Conservation (phyloP, 1,140 invertebrate species). For the Orchesella cincta region DNA sequence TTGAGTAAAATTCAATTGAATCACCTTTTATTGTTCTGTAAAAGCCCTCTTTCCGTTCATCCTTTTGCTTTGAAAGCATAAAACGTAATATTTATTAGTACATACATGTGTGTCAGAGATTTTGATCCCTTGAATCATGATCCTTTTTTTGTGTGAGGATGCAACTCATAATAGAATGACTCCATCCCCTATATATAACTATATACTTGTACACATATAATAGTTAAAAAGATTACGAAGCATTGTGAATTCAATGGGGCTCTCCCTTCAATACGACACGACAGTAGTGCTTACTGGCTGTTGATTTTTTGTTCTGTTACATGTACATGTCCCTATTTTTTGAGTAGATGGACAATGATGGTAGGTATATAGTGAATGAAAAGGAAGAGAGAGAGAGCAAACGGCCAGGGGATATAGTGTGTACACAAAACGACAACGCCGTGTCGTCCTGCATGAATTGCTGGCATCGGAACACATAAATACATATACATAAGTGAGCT, state of each 20-base stretch:
- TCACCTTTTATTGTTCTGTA: conserved; percentile 27
- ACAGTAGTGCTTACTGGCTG: no score
- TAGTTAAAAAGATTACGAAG: conserved; percentile 10
- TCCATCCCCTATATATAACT: no score
- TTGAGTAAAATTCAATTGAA: conserved; percentile 28
- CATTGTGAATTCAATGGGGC: no score
- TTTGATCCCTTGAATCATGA: conserved; percentile 20
- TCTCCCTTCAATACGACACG: no score
- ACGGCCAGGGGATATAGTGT: conserved; percentile 17
- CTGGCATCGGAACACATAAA: not conserved
- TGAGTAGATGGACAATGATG: no score
- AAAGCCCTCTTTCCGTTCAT: not conserved
- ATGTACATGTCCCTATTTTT: no score
- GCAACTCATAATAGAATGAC: not conserved
- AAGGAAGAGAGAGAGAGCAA: conserved; percentile 6
- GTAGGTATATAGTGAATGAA: no score
- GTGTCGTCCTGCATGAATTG: conserved; percentile 17
- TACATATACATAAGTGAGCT: conserved; percentile 25
- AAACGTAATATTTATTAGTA: not conserved
- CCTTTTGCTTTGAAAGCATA: not conserved
- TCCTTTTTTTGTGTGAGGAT: conserved; percentile 18
- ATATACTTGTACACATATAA: no score
- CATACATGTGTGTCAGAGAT: conserved; percentile 6
- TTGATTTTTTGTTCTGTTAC: no score
- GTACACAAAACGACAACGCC: not conserved